Evolutionary conservation across 1,140 invertebrate genomes (phyloP).

Genomic region (Chironomus tepperi): DNA sequence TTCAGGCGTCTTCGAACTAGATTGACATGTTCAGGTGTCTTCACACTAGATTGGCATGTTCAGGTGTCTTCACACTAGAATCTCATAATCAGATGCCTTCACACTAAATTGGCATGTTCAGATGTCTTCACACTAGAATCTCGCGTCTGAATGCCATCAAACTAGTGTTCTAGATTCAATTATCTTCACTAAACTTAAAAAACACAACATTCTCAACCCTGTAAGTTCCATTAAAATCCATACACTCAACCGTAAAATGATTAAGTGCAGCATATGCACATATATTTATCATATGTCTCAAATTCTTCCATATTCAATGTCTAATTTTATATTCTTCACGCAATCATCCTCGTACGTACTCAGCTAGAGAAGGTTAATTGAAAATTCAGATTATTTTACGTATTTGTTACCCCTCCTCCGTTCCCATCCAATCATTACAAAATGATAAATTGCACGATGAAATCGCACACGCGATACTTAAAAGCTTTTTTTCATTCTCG

Average conservation of each 20-base stretch:
- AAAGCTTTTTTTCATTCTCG: background rate
- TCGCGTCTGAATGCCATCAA: too few relatives aligned
- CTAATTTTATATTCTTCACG: background rate
- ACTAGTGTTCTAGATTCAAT: too few relatives aligned
- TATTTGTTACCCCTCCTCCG: background rate
- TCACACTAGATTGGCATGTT: too few relatives aligned
- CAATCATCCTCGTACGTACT: background rate
- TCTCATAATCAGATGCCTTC: background rate
- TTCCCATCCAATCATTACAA: background rate
- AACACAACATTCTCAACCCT: too few relatives aligned
- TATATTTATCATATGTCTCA: background rate
- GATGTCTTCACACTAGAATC: background rate
- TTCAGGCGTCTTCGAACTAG: too few relatives aligned
- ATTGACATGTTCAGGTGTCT: too few relatives aligned
- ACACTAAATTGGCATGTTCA: background rate
- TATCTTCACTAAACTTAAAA: too few relatives aligned
- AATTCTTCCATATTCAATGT: background rate
- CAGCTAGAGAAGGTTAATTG: background rate
- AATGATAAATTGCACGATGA: conserved; percentile 2
- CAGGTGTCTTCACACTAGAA: background rate
- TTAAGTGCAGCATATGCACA: too few relatives aligned
- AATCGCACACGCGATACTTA: background rate
- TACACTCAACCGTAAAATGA: background rate
- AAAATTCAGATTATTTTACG: background rate
- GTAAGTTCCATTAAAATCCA: background rate